A percentile compares a stretch with the other conserved stretches of the same genome.
Conservation (phyloP, 2,797 vertebrate genomes). For the Apogon hyalosoma region DNA sequence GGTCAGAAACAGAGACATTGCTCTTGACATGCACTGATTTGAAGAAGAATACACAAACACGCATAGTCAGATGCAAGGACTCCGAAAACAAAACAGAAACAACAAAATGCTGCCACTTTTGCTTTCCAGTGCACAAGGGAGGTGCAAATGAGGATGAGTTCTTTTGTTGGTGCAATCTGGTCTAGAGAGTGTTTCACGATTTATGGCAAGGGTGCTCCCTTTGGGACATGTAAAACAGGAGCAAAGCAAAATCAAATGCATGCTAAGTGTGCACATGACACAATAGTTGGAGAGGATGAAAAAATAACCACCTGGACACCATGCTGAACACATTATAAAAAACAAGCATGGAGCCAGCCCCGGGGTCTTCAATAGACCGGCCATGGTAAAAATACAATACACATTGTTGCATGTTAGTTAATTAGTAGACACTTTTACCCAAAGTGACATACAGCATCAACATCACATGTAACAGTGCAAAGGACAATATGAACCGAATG, state of each 20-base stretch:
- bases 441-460: conserved; percentile 32
- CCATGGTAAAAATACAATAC: conserved; percentile 5
- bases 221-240: conserved; percentile 44
- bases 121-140: conserved; percentile 26
- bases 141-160: conserved; percentile 46
- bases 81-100: neutral
- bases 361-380: conserved; percentile 8
- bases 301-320: conserved; percentile 59
- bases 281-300: conserved; percentile 42
- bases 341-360: conserved; percentile 26
- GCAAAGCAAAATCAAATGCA: conserved; percentile 46
- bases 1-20: neutral
- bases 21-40: neutral
- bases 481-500: conserved; percentile 33
- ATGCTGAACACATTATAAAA: conserved; percentile 39
- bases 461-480: conserved; percentile 32
- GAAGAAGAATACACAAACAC: neutral
- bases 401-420: conserved; percentile 23
- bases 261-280: conserved; percentile 52
- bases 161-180: conserved; percentile 50
- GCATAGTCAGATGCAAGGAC: neutral
- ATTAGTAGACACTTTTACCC: conserved; percentile 44
- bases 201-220: conserved; percentile 43
- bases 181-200: conserved; percentile 54
- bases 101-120: conserved; percentile 28